Percentiles rank a stretch among this genome's conserved stretches.
These are phyloP conservation scores for Pecten maximus DNA, from an alignment of 2,888 invertebrate species.

Conservation along the genomic window DNA sequence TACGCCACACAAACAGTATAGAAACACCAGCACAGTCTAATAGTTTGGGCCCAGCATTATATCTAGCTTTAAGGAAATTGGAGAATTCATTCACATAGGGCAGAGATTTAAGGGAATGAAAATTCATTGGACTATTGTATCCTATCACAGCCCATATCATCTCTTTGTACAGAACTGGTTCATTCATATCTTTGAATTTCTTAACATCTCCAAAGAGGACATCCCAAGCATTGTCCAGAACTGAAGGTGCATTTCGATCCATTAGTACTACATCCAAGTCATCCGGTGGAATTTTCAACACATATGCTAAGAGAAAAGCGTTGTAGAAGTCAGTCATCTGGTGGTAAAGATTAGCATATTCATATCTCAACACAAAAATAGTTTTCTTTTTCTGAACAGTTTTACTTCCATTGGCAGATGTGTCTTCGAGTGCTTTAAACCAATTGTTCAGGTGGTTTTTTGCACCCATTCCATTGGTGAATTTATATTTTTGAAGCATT, in stretches of 20 bases:
- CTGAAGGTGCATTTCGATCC: slow-evolving; percentile 76
- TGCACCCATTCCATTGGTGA: slow-evolving; percentile 5
- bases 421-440: background rate
- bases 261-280: slow-evolving; percentile 75
- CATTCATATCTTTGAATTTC: slow-evolving; percentile 63
- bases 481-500: background rate
- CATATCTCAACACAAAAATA: slow-evolving; percentile 74
- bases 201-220: slow-evolving; percentile 74
- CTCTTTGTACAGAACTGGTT: slow-evolving; percentile 64
- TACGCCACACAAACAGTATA: slow-evolving; percentile 78
- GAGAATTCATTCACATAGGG: slow-evolving; percentile 77
- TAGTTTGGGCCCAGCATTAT: slow-evolving; percentile 54
- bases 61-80: slow-evolving; percentile 75
- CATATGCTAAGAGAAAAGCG: slow-evolving; percentile 72
- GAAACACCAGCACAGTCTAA: slow-evolving; percentile 74
- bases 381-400: slow-evolving; percentile 56
- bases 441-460: background rate
- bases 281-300: slow-evolving; percentile 63
- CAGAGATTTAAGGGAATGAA: slow-evolving; percentile 65
- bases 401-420: background rate
- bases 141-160: slow-evolving; percentile 78
- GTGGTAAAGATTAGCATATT: slow-evolving; percentile 79
- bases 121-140: slow-evolving; percentile 78
- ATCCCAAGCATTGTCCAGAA: slow-evolving; percentile 76
- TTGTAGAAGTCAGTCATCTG: slow-evolving; percentile 79